Evolutionary conservation across 2,888 invertebrate species (phyloP).

Genomic region (Leptinotarsa haldemani): DNA sequence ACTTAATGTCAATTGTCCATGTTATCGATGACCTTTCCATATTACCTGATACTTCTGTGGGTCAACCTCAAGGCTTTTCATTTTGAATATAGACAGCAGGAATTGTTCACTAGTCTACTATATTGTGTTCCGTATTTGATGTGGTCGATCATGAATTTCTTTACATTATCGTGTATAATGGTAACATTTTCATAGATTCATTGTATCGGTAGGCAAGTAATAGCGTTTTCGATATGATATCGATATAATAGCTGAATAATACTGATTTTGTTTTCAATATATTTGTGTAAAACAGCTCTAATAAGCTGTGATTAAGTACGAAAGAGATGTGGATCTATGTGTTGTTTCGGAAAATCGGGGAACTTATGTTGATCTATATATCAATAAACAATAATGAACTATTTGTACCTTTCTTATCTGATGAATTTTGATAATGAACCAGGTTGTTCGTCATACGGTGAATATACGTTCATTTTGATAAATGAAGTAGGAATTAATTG

Average conservation of each 20-base stretch:
- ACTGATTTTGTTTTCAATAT: neutral
- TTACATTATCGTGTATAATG: neutral
- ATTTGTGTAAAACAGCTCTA: neutral
- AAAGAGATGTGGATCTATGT: neutral
- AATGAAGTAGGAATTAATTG: too few relatives aligned
- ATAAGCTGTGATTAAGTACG: neutral
- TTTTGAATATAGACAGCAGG: slow-evolving; percentile 9
- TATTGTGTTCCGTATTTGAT: slow-evolving; percentile 8
- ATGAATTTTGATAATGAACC: too few relatives aligned
- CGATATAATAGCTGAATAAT: neutral
- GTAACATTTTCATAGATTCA: slow-evolving; percentile 10
- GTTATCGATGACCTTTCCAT: slow-evolving; percentile 7
- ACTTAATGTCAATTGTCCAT: slow-evolving; percentile 28
- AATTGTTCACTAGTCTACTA: neutral
- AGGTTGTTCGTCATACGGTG: too few relatives aligned
- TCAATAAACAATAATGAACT: neutral
- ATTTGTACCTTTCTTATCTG: too few relatives aligned
- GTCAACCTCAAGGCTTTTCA: neutral
- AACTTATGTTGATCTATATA: neutral
- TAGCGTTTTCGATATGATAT: neutral
- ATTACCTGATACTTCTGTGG: neutral
- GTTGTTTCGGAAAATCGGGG: neutral
- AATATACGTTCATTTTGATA: too few relatives aligned
- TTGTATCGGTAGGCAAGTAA: slow-evolving; percentile 6
- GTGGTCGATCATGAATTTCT: neutral